Evolutionary conservation across 1,140 invertebrate species (phyloP).

Genomic region (fruit fly (Drosophila melanogaster)): DNA sequence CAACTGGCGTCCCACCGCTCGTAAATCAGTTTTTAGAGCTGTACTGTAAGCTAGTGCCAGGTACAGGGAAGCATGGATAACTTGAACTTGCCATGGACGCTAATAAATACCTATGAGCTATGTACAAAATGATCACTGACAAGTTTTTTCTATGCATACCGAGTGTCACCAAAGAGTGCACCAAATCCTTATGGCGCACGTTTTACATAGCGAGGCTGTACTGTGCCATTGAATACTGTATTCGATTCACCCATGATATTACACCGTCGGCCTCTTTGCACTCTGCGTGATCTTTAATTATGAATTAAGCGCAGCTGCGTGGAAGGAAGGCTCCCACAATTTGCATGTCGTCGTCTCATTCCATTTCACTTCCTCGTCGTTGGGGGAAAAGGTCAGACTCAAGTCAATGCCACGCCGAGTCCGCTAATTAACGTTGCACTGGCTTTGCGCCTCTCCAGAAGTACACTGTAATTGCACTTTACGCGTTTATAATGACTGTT

Average conservation of each 20-base stretch:
- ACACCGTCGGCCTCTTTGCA: conserved; percentile 32
- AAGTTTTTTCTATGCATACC: too few relatives aligned
- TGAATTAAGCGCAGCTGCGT: conserved; percentile 46
- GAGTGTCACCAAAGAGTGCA: too few relatives aligned
- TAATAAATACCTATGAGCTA: too few relatives aligned
- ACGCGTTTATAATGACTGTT: conserved; percentile 32
- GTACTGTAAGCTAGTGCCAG: conserved; percentile 30
- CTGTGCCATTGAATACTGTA: conserved; percentile 17
- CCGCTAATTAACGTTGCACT: conserved; percentile 42
- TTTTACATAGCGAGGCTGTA: background rate
- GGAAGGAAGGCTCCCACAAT: conserved; percentile 38
- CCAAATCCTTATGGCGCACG: too few relatives aligned
- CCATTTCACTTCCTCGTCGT: conserved; percentile 31
- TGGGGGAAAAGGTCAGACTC: conserved; percentile 42
- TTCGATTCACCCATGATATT: conserved; percentile 14
- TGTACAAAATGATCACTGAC: too few relatives aligned
- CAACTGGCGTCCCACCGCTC: conserved; percentile 44
- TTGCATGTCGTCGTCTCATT: conserved; percentile 41
- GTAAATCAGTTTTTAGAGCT: conserved; percentile 34
- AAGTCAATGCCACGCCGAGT: conserved; percentile 53
- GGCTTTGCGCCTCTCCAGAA: conserved; percentile 28
- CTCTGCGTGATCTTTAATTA: conserved; percentile 55
- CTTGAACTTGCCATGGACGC: background rate
- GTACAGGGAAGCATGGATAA: conserved; percentile 14
- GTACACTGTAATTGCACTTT: conserved; percentile 52